Evolutionary conservation across 2,113 vertebrate species (phyloP).

Genomic region (Taxidea taxus): DNA sequence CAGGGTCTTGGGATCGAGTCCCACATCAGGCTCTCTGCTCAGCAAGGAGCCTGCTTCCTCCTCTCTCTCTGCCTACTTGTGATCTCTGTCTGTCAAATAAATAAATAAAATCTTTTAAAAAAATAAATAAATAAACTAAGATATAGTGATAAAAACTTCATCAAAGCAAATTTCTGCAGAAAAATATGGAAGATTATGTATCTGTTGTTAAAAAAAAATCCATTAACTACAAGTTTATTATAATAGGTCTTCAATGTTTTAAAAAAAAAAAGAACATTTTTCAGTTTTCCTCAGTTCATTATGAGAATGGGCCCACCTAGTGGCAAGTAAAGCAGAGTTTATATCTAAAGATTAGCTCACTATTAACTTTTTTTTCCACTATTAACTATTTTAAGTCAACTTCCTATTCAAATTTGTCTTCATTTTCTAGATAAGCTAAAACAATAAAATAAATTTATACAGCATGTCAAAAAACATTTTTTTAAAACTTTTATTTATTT

Average conservation of each 20-base stretch:
- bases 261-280: background rate
- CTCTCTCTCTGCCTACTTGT: too few species aligned
- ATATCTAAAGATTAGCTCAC: background rate
- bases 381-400: conserved; percentile 30
- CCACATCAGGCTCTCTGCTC: too few species aligned
- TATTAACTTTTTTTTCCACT: background rate
- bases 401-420: conserved; percentile 21
- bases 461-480: background rate
- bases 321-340: conserved; percentile 5
- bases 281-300: background rate
- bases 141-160: background rate
- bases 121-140: too few species aligned
- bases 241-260: background rate
- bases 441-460: background rate
- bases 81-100: too few species aligned
- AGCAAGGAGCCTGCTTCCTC: too few species aligned
- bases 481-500: too few species aligned
- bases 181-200: background rate
- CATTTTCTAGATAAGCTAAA: background rate
- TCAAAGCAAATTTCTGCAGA: background rate
- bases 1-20: too few species aligned
- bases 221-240: background rate
- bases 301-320: conserved; percentile 78
- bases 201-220: background rate
- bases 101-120: too few species aligned